phyloP scores from a whole-genome alignment of 2,113 vertebrate species.

The Microtus montanus region DNA sequence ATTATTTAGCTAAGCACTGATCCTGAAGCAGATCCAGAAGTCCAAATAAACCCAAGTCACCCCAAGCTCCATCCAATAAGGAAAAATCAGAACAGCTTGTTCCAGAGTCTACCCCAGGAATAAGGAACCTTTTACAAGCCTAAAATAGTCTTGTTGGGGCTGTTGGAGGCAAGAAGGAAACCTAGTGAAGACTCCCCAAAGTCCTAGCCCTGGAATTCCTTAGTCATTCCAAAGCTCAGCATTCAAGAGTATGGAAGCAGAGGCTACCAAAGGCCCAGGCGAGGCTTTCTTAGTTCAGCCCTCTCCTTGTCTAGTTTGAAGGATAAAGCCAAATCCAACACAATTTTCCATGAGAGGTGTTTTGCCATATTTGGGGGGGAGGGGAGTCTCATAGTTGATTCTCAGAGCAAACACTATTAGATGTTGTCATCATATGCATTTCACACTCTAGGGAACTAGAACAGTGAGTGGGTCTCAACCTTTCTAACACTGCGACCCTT shows the following conservation, averaged over 20 bases:
- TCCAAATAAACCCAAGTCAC: conserved; percentile 44
- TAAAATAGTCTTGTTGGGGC: conserved; percentile 33
- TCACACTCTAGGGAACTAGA: conserved; percentile 40
- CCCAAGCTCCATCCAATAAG: conserved; percentile 29
- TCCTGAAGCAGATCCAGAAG: conserved; percentile 17
- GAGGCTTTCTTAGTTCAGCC: neutral
- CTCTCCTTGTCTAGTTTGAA: neutral
- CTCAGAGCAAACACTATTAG: conserved; percentile 9
- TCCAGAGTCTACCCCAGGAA: conserved; percentile 12
- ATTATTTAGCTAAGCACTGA: conserved; percentile 20
- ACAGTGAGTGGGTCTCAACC: neutral
- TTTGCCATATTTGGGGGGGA: neutral
- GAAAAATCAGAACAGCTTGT: conserved; percentile 39
- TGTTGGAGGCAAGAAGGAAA: conserved; percentile 38
- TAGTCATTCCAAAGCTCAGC: neutral
- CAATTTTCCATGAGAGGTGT: neutral
- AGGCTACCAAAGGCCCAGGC: neutral
- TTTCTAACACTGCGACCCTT: neutral
- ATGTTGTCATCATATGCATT: conserved; percentile 1
- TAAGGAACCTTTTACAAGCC: conserved; percentile 42
- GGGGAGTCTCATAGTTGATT: conserved; percentile 25
- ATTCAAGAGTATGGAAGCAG: neutral
- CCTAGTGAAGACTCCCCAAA: conserved; percentile 12
- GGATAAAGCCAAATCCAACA: conserved; percentile 18
- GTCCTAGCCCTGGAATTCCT: neutral